Evolutionary conservation across 64 coral and sea anemone genomes (phyloP), one percentile per base, ranked within the genome.

Genomic region (Dendrophyllia cribrosa): DNA sequence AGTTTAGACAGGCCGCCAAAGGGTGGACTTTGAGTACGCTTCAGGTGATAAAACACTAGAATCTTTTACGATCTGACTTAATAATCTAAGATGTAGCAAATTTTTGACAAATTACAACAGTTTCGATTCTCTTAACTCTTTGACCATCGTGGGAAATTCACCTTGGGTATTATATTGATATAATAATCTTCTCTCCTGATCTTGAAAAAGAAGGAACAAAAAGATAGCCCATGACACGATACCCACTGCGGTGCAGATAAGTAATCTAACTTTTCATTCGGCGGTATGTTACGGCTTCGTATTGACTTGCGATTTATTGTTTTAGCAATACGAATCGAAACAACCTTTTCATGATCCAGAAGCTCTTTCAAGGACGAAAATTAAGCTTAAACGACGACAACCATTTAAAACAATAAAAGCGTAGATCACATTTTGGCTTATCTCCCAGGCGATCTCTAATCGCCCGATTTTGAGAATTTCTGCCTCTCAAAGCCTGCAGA

Each of bases 131-230:
- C 80, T 67, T 84, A 84, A 84, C 80, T 84, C 15, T 9, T 51
- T 84, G 80, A 84, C 80, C 60, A 84, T 84, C 80, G 80, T 67
- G 80, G 62, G 80, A 84, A 84, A 6, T 67, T 67, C 63, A 84
- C 80, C 80, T 68, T 23, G 4, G 12, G 24, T 12, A 43, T 19
- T 3, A 55, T 25, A 62, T 17, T 43, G 77, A 43, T 1, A 43
- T 43, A 3, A 3, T 80, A 80, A 80, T 80, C 77, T 80, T 61
- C 8, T 59, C 43, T 61, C 55, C 48, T 9, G 43, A 59, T 62
- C 77, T 62, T 34, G 55, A 55, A 46, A 14, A 46, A 11, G 43
- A 16, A 74, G 43, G 24, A 9, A 47, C 8, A 16, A 63, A 26
- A 50, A 67, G 63, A 84, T 84, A 84, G 16, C 62, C 9, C 80